Percentiles rank a stretch among this genome's conserved stretches.
These are phyloP conservation scores for Crypturellus tataupa DNA, from an alignment of 2,797 vertebrate genomes.

Conservation along the genomic window DNA sequence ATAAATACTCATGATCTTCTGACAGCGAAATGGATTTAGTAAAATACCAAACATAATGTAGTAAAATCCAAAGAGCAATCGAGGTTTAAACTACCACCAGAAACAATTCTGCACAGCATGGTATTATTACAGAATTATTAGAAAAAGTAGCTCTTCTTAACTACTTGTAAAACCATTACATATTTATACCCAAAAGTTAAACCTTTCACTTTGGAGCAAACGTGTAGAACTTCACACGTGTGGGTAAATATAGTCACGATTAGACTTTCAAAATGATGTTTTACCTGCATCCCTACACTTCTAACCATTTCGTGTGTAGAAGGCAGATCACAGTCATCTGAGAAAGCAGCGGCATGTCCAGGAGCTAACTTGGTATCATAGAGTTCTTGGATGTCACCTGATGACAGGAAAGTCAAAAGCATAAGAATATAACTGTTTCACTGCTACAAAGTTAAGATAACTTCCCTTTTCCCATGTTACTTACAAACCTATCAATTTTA, in stretches of 20 bases:
- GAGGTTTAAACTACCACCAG: background rate
- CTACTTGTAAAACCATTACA: background rate
- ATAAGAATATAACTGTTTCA: background rate
- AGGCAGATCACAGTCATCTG: conserved; percentile 94
- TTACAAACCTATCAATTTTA: background rate
- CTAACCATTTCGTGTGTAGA: conserved; percentile 90
- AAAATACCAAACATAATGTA: background rate
- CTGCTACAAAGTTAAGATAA: background rate
- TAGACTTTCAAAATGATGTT: background rate
- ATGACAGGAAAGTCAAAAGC: conserved; percentile 8
- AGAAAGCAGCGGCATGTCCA: conserved; percentile 94
- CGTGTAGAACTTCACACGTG: background rate
- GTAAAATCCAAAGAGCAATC: background rate
- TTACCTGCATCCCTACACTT: conserved; percentile 95
- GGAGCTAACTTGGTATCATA: conserved; percentile 86
- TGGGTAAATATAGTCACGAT: background rate
- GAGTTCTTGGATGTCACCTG: conserved; percentile 94
- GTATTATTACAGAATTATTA: background rate
- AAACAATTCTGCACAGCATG: background rate
- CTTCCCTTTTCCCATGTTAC: background rate
- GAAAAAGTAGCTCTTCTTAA: background rate
- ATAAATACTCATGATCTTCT: background rate
- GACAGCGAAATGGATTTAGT: background rate
- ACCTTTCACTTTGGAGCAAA: background rate
- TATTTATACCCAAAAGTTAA: background rate